A percentile compares a stretch with the other conserved stretches of the same genome.
Evolutionary conservation across 2,113 vertebrate species (phyloP).

Genomic region (Pachycephala philippinensis): DNA sequence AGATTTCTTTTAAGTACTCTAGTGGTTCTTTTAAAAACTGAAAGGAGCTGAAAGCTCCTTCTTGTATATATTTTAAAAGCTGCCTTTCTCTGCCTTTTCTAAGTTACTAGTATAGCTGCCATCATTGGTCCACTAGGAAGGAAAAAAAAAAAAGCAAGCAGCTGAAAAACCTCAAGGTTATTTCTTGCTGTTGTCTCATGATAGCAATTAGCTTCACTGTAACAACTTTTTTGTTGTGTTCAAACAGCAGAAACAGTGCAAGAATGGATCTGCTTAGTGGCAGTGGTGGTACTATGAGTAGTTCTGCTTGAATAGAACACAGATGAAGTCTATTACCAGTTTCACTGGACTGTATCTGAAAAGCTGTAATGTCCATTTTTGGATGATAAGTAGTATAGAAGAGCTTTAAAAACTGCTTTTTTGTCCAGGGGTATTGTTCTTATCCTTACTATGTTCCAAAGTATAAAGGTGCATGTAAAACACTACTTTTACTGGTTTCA

Average conservation of each 20-base stretch:
- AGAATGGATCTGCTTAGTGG: background rate
- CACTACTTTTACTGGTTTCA: background rate
- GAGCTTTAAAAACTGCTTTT: background rate
- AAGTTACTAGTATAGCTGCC: background rate
- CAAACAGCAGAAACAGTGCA: background rate
- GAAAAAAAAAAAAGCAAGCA: background rate
- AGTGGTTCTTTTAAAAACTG: background rate
- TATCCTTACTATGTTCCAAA: background rate
- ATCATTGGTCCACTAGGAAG: background rate
- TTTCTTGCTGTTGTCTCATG: background rate
- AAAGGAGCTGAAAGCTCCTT: background rate
- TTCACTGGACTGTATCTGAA: background rate
- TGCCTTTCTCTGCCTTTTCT: background rate
- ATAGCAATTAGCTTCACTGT: background rate
- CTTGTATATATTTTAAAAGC: background rate
- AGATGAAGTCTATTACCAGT: accelerated
- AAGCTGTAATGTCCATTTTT: background rate
- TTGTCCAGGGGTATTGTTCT: background rate
- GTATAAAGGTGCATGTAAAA: background rate
- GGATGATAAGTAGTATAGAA: background rate
- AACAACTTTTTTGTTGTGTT: background rate
- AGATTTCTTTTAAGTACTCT: background rate
- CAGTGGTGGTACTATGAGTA: background rate
- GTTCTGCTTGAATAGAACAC: background rate
- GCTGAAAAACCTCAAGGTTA: background rate